A percentile compares a stretch with the other conserved stretches of the same genome.
These are phyloP conservation scores for Linepithema humile DNA, from an alignment of 1,140 invertebrate genomes.

Conservation along the genomic window DNA sequence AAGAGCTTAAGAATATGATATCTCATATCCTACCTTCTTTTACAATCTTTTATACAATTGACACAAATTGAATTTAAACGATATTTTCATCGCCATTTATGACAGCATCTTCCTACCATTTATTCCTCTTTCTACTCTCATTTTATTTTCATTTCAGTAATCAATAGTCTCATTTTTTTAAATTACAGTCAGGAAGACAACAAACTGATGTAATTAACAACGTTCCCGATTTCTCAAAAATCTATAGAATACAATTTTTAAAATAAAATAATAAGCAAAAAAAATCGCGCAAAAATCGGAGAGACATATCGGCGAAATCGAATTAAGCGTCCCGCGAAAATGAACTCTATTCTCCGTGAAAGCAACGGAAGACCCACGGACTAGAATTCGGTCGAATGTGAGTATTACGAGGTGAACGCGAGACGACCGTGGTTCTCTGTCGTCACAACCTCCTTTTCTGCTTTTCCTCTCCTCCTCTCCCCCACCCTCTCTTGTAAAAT, in stretches of 20 bases:
- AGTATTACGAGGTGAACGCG: slow-evolving; percentile 29
- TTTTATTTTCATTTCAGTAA: slow-evolving; percentile 1
- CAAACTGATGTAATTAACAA: background rate
- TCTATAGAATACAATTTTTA: background rate
- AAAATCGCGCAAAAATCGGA: background rate
- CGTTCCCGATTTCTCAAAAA: background rate
- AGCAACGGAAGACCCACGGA: slow-evolving; percentile 13
- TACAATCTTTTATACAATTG: background rate
- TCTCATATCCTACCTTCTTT: background rate
- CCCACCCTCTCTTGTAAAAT: background rate
- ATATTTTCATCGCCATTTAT: background rate
- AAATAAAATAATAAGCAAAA: background rate
- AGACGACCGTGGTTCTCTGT: slow-evolving; percentile 33
- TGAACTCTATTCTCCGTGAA: slow-evolving; percentile 26
- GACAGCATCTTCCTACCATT: background rate
- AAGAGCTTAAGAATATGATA: background rate
- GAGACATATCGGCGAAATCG: slow-evolving; percentile 8
- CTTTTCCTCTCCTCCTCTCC: background rate
- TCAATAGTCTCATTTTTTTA: background rate
- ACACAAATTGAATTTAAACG: background rate
- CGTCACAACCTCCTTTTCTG: slow-evolving; percentile 34
- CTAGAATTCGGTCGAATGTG: slow-evolving; percentile 52
- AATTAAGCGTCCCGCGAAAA: slow-evolving; percentile 15
- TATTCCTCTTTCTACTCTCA: background rate
- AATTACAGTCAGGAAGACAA: background rate